These are phyloP conservation scores for Malurus elegans DNA, from an alignment of 2,113 vertebrate species.

Conservation along the genomic window DNA sequence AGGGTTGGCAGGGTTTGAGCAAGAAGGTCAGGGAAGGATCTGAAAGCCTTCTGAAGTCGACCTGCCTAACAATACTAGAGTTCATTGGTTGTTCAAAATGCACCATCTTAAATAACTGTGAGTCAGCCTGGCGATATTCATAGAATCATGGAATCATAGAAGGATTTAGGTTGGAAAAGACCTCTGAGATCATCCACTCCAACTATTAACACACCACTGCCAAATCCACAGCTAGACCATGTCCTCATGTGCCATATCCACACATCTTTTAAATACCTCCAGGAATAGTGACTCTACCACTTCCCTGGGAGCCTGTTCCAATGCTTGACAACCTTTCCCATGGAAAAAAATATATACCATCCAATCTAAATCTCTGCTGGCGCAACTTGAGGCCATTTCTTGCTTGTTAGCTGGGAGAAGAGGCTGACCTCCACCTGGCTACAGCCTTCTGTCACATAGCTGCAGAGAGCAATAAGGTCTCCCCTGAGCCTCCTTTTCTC, in stretches of 20 bases:
- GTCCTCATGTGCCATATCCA: neutral
- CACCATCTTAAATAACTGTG: neutral
- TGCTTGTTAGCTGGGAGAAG: neutral
- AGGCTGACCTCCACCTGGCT: neutral
- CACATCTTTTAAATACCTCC: neutral
- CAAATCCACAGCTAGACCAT: neutral
- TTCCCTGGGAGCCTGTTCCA: neutral
- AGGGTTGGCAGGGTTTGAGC: neutral
- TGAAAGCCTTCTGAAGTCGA: neutral
- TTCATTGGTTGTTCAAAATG: neutral
- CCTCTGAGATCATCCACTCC: neutral
- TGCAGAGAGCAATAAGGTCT: fast-evolving
- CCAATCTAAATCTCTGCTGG: neutral
- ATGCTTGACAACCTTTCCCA: neutral
- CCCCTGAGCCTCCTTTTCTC: neutral
- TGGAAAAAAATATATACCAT: neutral
- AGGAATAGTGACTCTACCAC: neutral
- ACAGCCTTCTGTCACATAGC: neutral
- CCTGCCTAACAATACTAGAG: neutral
- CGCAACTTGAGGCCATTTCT: neutral
- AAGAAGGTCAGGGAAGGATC: neutral
- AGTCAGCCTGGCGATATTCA: neutral
- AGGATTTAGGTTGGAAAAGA: neutral
- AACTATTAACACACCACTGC: neutral
- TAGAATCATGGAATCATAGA: neutral